A percentile compares a stretch with the other conserved stretches of the same genome.
These are phyloP conservation scores for Eulithis testata DNA, from an alignment of 2,888 invertebrate genomes.

Conservation along the genomic window DNA sequence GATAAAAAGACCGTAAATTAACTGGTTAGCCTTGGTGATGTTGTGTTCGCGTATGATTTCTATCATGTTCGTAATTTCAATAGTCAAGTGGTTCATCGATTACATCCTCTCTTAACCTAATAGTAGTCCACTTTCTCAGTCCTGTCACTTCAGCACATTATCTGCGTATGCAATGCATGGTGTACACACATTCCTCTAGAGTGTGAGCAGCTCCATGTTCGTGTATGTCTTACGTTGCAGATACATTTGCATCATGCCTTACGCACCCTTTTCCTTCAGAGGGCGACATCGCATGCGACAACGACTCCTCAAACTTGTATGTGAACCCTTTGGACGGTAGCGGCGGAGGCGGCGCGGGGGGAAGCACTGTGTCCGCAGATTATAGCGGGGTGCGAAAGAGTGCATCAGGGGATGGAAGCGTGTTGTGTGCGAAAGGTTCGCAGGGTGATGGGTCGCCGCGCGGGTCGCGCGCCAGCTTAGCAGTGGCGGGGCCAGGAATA, in stretches of 20 bases:
- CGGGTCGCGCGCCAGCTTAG: slow-evolving; percentile 77
- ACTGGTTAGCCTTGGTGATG: background rate
- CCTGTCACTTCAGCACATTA: slow-evolving; percentile 36
- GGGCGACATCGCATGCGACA: slow-evolving; percentile 89
- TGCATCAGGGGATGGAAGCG: slow-evolving; percentile 90
- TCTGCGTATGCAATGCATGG: slow-evolving; percentile 30
- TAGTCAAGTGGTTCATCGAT: slow-evolving; percentile 11
- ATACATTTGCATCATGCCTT: slow-evolving; percentile 98
- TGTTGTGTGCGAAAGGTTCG: slow-evolving; percentile 86
- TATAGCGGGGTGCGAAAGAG: slow-evolving; percentile 90
- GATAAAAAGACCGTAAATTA: background rate
- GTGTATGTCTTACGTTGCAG: slow-evolving; percentile 89
- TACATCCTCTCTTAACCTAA: slow-evolving; percentile 7
- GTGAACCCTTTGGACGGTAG: slow-evolving; percentile 93
- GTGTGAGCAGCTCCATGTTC: slow-evolving; percentile 75
- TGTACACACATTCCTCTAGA: slow-evolving; percentile 45
- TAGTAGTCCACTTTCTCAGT: slow-evolving; percentile 26
- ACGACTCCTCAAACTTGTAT: slow-evolving; percentile 93
- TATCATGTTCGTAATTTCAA: slow-evolving; percentile 13
- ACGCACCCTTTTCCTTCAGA: slow-evolving; percentile 97
- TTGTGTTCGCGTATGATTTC: slow-evolving; percentile 28
- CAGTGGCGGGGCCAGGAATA: slow-evolving; percentile 46
- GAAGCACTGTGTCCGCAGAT: slow-evolving; percentile 63
- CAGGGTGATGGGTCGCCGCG: slow-evolving; percentile 82
- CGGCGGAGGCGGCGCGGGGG: slow-evolving; percentile 73